Evolutionary conservation across 2,888 invertebrate species (phyloP).

Genomic region (Cataglyphis albicans): DNA sequence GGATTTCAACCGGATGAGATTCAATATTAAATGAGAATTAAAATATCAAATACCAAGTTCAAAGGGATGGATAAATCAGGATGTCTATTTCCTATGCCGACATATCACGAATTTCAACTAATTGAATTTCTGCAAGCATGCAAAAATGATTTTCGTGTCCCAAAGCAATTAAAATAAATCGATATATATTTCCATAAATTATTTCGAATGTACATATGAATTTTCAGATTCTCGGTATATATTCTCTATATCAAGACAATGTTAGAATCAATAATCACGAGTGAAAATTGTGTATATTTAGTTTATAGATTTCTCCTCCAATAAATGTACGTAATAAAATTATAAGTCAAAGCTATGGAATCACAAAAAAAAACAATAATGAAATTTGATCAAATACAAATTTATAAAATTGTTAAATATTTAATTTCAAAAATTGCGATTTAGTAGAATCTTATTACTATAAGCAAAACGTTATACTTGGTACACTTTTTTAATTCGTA

Average conservation of each 20-base stretch:
- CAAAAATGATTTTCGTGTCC: conserved; percentile 33
- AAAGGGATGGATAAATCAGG: conserved; percentile 10
- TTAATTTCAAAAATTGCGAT: not conserved
- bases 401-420: not conserved
- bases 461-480: conserved; percentile 12
- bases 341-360: not conserved
- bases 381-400: not conserved
- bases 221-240: not conserved
- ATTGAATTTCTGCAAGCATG: conserved; percentile 33
- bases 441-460: not conserved
- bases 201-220: not conserved
- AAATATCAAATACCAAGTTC: conserved; percentile 1
- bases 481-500: not conserved
- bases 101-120: conserved; percentile 28
- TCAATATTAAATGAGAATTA: conserved; percentile 1
- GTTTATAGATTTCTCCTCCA: not conserved
- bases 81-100: conserved; percentile 24
- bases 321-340: not conserved
- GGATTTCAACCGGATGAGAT: not conserved
- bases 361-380: not conserved
- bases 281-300: not conserved
- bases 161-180: conserved; percentile 29
- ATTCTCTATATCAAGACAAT: not conserved
- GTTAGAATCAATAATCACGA: conserved; percentile 20
- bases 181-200: not conserved